phyloP scores from a whole-genome alignment of 2,113 vertebrate genomes.

The Anolis carolinensis region DNA sequence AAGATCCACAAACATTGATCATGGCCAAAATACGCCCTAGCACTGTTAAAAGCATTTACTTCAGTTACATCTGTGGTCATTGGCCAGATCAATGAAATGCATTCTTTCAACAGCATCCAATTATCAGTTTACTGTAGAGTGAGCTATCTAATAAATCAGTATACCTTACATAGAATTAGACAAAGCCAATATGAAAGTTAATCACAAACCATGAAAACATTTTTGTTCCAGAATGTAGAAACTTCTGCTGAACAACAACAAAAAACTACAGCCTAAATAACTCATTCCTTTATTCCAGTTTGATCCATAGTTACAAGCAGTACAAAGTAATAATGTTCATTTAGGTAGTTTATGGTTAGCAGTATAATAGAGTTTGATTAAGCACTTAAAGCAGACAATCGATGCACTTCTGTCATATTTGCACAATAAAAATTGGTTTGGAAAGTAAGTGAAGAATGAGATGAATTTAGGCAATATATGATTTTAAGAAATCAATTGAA shows the following conservation, averaged over 20 bases:
- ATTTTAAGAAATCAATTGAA: slow-evolving; percentile 62
- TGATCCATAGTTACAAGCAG: slow-evolving; percentile 49
- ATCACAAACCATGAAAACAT: slow-evolving; percentile 73
- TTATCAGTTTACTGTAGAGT: slow-evolving; percentile 93
- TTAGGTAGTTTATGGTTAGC: slow-evolving; percentile 61
- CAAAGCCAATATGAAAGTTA: slow-evolving; percentile 81
- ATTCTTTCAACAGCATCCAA: slow-evolving; percentile 98
- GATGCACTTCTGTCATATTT: slow-evolving; percentile 76
- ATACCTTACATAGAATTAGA: slow-evolving; percentile 87
- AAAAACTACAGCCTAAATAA: slow-evolving; percentile 50
- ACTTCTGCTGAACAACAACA: slow-evolving; percentile 34
- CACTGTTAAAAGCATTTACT: slow-evolving; percentile 87
- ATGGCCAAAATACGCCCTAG: slow-evolving; percentile 85
- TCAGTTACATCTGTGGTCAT: slow-evolving; percentile 90
- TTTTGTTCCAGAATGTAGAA: slow-evolving; percentile 47
- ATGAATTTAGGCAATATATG: slow-evolving; percentile 60
- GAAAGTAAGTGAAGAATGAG: slow-evolving; percentile 52
- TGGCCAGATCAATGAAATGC: slow-evolving; percentile 96
- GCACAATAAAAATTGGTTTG: slow-evolving; percentile 60
- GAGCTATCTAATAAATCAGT: slow-evolving; percentile 91
- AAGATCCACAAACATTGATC: slow-evolving; percentile 92
- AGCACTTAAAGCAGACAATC: slow-evolving; percentile 69
- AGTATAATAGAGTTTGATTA: slow-evolving; percentile 77
- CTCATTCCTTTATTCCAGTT: slow-evolving; percentile 63
- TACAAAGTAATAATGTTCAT: slow-evolving; percentile 53